Conservation (phyloP, 64 coral and sea anemone genomes). For the Dendrophyllia cribrosa region DNA sequence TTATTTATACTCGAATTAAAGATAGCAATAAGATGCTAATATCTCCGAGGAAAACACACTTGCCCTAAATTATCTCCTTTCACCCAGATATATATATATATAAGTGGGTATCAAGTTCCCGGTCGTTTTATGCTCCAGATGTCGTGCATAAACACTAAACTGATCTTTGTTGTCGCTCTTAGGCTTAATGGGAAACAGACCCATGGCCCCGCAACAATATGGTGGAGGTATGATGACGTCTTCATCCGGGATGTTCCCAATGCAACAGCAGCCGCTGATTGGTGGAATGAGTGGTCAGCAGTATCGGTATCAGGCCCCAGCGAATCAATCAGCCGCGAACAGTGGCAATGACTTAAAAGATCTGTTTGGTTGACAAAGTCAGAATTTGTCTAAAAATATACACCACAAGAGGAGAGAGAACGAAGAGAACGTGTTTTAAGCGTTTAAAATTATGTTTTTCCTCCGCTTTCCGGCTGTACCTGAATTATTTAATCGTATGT, state of each 20-base stretch:
- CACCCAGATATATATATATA: too few species aligned
- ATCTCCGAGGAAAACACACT: too few species aligned
- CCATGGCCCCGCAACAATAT: slow-evolving; percentile 39
- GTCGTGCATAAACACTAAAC: too few species aligned
- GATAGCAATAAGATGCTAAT: too few species aligned
- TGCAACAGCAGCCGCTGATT: slow-evolving; percentile 51
- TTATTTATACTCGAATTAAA: too few species aligned
- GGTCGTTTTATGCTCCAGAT: too few species aligned
- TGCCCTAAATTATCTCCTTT: too few species aligned
- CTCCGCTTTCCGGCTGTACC: too few species aligned
- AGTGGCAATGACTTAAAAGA: slow-evolving; percentile 62
- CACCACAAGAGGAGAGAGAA: background rate
- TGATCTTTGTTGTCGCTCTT: too few species aligned
- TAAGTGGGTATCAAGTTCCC: too few species aligned
- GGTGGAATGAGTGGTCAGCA: slow-evolving; percentile 49
- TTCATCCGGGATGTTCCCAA: slow-evolving; percentile 53
- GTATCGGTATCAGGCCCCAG: slow-evolving; percentile 38
- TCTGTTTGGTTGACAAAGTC: slow-evolving; percentile 53
- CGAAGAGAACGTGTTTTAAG: background rate
- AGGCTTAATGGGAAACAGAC: slow-evolving; percentile 48
- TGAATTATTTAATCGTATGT: too few species aligned
- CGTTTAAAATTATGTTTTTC: too few species aligned
- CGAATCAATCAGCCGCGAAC: slow-evolving; percentile 16
- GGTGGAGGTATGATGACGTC: slow-evolving; percentile 58
- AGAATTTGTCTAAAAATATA: background rate